Conservation (phyloP, 2,797 vertebrate genomes). For the Hoplostethus mediterraneus region DNA sequence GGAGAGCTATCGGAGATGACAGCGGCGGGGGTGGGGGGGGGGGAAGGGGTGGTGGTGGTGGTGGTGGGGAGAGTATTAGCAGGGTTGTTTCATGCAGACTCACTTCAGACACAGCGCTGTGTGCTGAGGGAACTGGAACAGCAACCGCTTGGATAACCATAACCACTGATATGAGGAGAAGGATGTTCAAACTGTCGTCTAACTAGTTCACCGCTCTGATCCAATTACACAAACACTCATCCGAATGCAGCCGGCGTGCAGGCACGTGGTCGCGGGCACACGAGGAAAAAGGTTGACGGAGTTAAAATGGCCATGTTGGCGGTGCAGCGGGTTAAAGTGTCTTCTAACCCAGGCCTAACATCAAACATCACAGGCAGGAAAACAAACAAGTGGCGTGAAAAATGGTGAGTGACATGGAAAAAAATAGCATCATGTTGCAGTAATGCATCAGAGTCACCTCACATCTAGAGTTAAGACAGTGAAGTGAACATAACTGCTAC, state of each 20-base stretch:
- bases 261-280: background rate
- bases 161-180: conserved; percentile 31
- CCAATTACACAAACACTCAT: conserved; percentile 48
- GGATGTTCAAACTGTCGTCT: conserved; percentile 28
- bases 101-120: conserved; percentile 28
- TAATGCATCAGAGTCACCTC: no score
- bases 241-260: conserved; percentile 5
- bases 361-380: background rate
- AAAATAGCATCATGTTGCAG: no score
- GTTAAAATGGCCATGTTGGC: background rate
- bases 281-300: conserved; percentile 14
- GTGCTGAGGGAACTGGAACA: conserved; percentile 27
- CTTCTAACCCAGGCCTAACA: conserved; percentile 1
- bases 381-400: no score
- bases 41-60: no score
- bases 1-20: conserved; percentile 62
- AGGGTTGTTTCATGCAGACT: conserved; percentile 32
- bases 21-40: conserved; percentile 11
- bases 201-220: conserved; percentile 24
- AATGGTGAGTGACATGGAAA: no score
- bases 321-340: background rate
- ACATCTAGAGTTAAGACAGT: no score
- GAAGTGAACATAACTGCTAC: no score
- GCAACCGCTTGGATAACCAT: conserved; percentile 25
- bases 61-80: conserved; percentile 8